Percentiles rank a stretch among this genome's conserved stretches.
Evolutionary conservation across 2,888 invertebrate species (phyloP).

Genomic region (Phania funesta): DNA sequence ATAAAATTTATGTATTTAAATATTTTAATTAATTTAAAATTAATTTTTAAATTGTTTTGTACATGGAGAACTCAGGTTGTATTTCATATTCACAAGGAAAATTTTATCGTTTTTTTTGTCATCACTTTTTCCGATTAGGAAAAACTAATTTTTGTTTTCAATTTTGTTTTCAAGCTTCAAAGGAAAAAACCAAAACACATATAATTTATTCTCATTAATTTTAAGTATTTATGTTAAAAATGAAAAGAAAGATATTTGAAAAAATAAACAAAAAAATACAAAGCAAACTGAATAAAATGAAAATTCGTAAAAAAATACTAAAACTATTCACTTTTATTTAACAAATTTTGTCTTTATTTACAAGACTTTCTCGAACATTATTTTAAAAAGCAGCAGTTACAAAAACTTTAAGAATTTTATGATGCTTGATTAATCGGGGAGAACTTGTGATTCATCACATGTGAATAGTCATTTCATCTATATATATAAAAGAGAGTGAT

Average conservation of each 20-base stretch:
- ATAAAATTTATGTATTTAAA: slow-evolving; percentile 27
- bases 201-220: slow-evolving; percentile 68
- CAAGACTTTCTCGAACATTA: no score
- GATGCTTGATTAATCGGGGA: no score
- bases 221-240: slow-evolving; percentile 65
- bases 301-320: slow-evolving; percentile 63
- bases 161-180: slow-evolving; percentile 9
- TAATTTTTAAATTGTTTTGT: slow-evolving; percentile 29
- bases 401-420: no score
- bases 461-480: no score
- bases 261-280: slow-evolving; percentile 46
- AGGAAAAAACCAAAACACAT: slow-evolving; percentile 41
- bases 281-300: slow-evolving; percentile 68
- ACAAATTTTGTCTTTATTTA: not conserved
- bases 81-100: slow-evolving; percentile 42
- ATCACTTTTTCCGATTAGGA: not conserved
- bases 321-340: not conserved
- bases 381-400: no score
- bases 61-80: slow-evolving; percentile 63
- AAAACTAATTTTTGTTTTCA: slow-evolving; percentile 29
- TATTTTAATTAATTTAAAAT: slow-evolving; percentile 12
- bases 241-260: slow-evolving; percentile 49
- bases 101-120: slow-evolving; percentile 6
- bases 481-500: no score
- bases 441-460: no score